Evolutionary conservation across 2,113 vertebrate genomes (phyloP), one percentile per base, ranked within the genome.

Genomic region (Eurypyga helias): DNA sequence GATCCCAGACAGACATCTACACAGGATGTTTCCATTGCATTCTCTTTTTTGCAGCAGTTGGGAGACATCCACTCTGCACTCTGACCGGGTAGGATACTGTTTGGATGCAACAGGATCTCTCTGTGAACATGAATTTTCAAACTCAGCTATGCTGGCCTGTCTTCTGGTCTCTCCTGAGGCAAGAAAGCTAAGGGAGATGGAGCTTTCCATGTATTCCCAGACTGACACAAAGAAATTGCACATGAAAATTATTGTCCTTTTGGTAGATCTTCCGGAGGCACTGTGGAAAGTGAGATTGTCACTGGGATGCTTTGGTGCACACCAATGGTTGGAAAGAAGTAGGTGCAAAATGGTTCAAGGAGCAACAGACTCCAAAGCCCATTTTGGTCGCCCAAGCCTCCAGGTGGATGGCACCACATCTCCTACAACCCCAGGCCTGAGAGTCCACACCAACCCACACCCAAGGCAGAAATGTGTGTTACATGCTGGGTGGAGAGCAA

Each of bases 371-470:
- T 87, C 75, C 49, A 83, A 51, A 91, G 54, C 19, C 45, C 5
- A 31, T 80, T 90, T 79, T 77, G 17, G 8, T 49, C 89, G 31
- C n/a, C 36, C 24, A 77, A 6, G 9, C 9, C 45, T 80, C 36
- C 26, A 43, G 41, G 15, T 20, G 49, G 69, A 81, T 1, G 2
- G 26, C 29, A 73, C 6, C 9, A 29, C 13, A 29, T 55, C 48
- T 33, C 38, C 55, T 67, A 70, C 41, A 66, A 2, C 0, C 1
- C 36, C 0, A 0, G 18, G 12, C 10, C 34, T 69, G 54, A 58
- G 58, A 87, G 11, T 33, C 33, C 69, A 67, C 7, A 26, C 6
- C 13, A 61, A 18, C 3, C 17, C 23, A 70, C 26, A 67, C 0
- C 13, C 0, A 3, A 45, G 29, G 26, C 45, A 92, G 75, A 60